phyloP scores from a whole-genome alignment of 2,888 invertebrate genomes.

The Oithona nana region DNA sequence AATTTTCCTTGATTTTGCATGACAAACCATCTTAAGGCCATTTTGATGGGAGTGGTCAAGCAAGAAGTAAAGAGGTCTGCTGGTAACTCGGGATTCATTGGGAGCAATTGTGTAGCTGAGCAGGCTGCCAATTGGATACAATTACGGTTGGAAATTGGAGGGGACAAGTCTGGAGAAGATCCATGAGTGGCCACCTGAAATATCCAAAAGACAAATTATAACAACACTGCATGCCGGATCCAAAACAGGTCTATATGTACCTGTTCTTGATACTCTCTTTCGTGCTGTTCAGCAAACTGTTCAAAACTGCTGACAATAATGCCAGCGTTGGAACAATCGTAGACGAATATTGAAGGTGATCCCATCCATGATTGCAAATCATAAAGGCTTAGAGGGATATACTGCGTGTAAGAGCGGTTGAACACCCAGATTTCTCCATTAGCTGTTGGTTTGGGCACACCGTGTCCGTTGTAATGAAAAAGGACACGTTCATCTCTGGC shows the following conservation, averaged over 20 bases:
- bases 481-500: constrained; percentile 95
- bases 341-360: constrained; percentile 94
- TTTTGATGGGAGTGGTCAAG: constrained; percentile 92
- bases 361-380: constrained; percentile 99
- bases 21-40: constrained; percentile 63
- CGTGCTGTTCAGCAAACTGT: constrained; percentile 74
- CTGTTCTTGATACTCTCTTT: constrained; percentile 40
- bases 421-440: constrained; percentile 99
- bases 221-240: background rate
- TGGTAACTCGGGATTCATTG: constrained; percentile 91
- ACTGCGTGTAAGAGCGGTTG: constrained; percentile 94
- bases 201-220: background rate
- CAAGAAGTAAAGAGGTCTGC: constrained; percentile 95
- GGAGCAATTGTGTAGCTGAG: constrained; percentile 72
- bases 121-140: constrained; percentile 96
- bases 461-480: constrained; percentile 98
- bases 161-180: constrained; percentile 18
- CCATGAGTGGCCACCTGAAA: constrained; percentile 20
- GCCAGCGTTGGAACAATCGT: constrained; percentile 96
- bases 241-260: background rate
- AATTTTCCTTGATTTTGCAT: constrained; percentile 61
- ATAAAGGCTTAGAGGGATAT: constrained; percentile 93
- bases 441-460: constrained; percentile 88
- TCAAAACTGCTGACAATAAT: constrained; percentile 77
- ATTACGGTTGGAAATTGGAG: constrained; percentile 42